Evolutionary conservation across 2,113 vertebrate species (phyloP), one percentile per base, ranked within the genome.

Genomic region (Bufo bufo): DNA sequence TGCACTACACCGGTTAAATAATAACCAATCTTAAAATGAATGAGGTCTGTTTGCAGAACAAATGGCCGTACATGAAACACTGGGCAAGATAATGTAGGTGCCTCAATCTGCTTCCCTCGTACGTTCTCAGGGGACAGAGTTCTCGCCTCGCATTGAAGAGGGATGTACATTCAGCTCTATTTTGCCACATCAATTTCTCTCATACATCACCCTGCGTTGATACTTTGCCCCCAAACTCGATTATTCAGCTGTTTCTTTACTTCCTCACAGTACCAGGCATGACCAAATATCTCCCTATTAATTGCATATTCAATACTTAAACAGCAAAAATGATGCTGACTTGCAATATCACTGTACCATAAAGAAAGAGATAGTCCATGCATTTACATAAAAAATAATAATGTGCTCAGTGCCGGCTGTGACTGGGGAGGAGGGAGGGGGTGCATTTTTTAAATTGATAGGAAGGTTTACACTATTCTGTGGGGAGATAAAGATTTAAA

Each of bases 281-380:
- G 80, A 47, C 45, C 58, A 90, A 90, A 91, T 89, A 88, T 88
- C 91, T 93, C 87, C 91, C 85, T 89, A 80, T 91, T 92, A 90
- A 91, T 93, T 93, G 88, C 72, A 63, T 91, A 89, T 90, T 90
- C 88, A 90, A 86, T 90, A 92, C 87, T 90, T 90, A 91, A 92
- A 90, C 59, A 91, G 75, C 4, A 66, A 49, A 82, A 79, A 50
- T 23, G 82, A 58, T 83, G 77, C 85, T 92, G 91, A 92, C 90
- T 90, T 92, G 85, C 89, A 91, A 11, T 86, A 89, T 87, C 59
- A 65, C 50, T 87, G 13, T 86, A 80, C 82, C 75, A 82, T 50
- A 66, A 82, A 84, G 71, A 63, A 79, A 86, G 10, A 84, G 65
- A 50, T 74, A 74, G 17, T 90, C 91, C 87, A 59, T 85, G 52